Evolutionary conservation across 2,888 invertebrate genomes (phyloP).

Genomic region (Panzeria rudis): DNA sequence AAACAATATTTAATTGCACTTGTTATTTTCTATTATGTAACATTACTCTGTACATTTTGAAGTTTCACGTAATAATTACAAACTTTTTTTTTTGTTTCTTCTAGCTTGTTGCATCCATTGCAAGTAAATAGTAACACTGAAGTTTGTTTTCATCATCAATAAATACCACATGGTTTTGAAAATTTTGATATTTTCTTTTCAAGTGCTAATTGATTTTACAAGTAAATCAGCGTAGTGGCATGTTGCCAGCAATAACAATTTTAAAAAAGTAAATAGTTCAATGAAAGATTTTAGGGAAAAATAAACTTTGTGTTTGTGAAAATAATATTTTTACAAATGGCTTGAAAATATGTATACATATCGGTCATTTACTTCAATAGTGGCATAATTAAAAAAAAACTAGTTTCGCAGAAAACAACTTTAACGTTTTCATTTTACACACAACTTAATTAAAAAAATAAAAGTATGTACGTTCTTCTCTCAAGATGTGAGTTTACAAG

Average conservation of each 20-base stretch:
- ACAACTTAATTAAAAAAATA: too few relatives aligned
- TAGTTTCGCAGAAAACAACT: too few relatives aligned
- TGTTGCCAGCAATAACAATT: slow-evolving; percentile 20
- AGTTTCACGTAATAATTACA: slow-evolving; percentile 24
- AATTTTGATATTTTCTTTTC: slow-evolving; percentile 26
- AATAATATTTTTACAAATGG: neutral
- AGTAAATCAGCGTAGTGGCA: slow-evolving; percentile 17
- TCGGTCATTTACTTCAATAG: too few relatives aligned
- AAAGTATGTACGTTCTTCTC: too few relatives aligned
- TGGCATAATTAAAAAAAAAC: too few relatives aligned
- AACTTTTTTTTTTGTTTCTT: slow-evolving; percentile 4
- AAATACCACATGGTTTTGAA: neutral
- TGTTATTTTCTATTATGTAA: slow-evolving; percentile 19
- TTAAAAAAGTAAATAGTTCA: neutral
- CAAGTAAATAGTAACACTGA: neutral
- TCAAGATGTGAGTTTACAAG: too few relatives aligned
- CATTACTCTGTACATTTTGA: neutral
- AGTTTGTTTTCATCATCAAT: slow-evolving; percentile 6
- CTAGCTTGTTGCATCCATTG: neutral
- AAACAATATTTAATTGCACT: slow-evolving; percentile 25
- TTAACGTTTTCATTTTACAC: too few relatives aligned
- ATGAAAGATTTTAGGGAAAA: neutral
- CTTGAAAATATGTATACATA: too few relatives aligned
- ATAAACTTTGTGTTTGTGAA: neutral
- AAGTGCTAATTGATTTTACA: slow-evolving; percentile 54